Evolutionary conservation across 2,888 invertebrate species (phyloP).

Genomic region (Harpagoxenus sublaevis): DNA sequence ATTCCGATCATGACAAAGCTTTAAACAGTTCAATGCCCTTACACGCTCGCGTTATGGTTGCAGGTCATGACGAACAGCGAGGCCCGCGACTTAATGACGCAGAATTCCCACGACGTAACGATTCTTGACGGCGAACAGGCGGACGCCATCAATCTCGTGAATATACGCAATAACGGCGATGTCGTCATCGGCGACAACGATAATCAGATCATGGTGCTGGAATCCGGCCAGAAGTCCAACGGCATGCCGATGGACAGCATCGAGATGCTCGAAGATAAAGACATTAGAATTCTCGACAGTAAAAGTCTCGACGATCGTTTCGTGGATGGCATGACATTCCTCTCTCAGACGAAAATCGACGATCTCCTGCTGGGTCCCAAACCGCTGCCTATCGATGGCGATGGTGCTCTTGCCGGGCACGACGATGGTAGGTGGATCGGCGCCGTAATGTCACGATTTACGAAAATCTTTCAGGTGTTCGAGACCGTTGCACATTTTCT

Average conservation of each 20-base stretch:
- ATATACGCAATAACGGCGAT: slow-evolving; percentile 72
- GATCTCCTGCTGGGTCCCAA: slow-evolving; percentile 80
- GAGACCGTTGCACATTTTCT: background rate
- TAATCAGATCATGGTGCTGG: slow-evolving; percentile 82
- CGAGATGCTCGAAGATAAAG: slow-evolving; percentile 83
- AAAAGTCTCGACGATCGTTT: slow-evolving; percentile 81
- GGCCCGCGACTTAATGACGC: slow-evolving; percentile 85
- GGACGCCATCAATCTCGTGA: slow-evolving; percentile 81
- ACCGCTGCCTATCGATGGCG: slow-evolving; percentile 71
- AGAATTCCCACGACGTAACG: slow-evolving; percentile 84
- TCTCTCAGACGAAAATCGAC: slow-evolving; percentile 82
- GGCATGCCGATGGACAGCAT: slow-evolving; percentile 75
- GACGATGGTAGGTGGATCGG: slow-evolving; percentile 63
- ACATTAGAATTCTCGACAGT: slow-evolving; percentile 80
- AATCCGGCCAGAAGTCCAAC: slow-evolving; percentile 76
- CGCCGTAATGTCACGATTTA: background rate
- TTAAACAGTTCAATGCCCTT: slow-evolving; percentile 41
- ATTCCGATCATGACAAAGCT: slow-evolving; percentile 34
- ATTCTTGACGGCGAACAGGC: slow-evolving; percentile 83
- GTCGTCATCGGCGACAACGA: slow-evolving; percentile 74
- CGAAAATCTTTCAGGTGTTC: background rate
- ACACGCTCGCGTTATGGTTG: slow-evolving; percentile 2
- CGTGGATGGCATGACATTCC: slow-evolving; percentile 79
- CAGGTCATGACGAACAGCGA: slow-evolving; percentile 85
- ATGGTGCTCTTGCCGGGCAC: slow-evolving; percentile 58